phyloP scores from a whole-genome alignment of 2,113 vertebrate species.

The Syngnathus floridae region DNA sequence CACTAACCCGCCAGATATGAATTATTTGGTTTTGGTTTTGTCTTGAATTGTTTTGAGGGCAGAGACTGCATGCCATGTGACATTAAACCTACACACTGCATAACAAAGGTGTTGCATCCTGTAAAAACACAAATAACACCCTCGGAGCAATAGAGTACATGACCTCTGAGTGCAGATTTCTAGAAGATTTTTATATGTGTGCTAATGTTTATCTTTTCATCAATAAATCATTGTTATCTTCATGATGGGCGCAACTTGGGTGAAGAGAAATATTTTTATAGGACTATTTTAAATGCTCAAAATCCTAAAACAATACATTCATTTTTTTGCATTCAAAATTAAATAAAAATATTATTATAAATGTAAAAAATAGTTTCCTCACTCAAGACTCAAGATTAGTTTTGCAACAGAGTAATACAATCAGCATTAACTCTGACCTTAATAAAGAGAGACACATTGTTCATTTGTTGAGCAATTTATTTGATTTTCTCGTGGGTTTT shows the following conservation, averaged over 20 bases:
- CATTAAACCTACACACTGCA: slow-evolving; percentile 3
- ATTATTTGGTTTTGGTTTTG: slow-evolving; percentile 2
- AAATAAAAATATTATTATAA: no score
- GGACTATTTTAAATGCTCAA: not conserved
- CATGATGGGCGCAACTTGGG: not conserved
- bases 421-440: no score
- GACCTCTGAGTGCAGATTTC: not conserved
- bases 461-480: no score
- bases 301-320: not conserved
- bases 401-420: no score
- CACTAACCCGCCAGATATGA: not conserved
- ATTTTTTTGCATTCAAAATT: no score
- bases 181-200: not conserved
- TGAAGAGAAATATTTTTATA: not conserved
- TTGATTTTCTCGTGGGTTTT: no score
- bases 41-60: slow-evolving; percentile 3
- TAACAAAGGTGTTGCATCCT: slow-evolving; percentile 23
- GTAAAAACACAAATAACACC: not conserved
- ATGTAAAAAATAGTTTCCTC: no score
- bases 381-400: no score
- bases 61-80: not conserved
- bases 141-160: not conserved
- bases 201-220: slow-evolving; percentile 12
- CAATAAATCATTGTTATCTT: slow-evolving; percentile 13
- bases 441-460: no score